Base-by-base conservation (phyloP, 2,888 invertebrate genomes). In the Chymomyza procnemis region DNA sequence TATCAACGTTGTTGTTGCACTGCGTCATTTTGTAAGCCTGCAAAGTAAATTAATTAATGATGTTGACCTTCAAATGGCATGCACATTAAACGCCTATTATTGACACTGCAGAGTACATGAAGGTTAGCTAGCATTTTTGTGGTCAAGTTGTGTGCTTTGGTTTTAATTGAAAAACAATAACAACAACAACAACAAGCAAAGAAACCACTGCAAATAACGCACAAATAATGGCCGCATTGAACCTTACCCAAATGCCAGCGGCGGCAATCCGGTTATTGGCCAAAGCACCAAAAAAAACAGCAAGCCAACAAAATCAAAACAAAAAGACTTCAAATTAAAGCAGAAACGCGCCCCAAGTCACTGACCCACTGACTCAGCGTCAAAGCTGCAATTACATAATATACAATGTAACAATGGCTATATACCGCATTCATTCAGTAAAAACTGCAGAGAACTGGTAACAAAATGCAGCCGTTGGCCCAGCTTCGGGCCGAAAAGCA, bases 331-430 rank as follows among this genome's bases (percentile, higher is more conserved):
- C 4, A 26, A 26, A 6, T 26, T 26, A 26, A 26, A 54, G 52
- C 64, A 19, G n/a, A 64, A 61, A 52, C 47, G 5, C 21, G 52
- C 52, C 26, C 46, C 64, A 68, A 83, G 83, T 83, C 83, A 85
- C 57, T 83, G 87, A 83, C 83, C 85, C 78, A 83, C 87, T 83
- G 83, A 85, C 87, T 85, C 63, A 74, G 62, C 54, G 34, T 3
- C 18, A 48, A 34, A 26, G 3, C 8, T 41, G 1, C 48, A 18
- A 56, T 18, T 63, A 46, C 48, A 57, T 34, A 41, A 46, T 34
- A 55, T 6, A 21, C 22, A 22, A 58, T 81, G 81, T 78, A 81
- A 81, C 76, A 68, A 60, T 66, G 71, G 69, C 60, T 16, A 5
- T 50, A 62, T 4, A 41, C 41, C 26, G 47, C 47, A 72, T 74